Evolutionary conservation across 2,888 invertebrate species (phyloP), one percentile per base, ranked within the genome.

Genomic region (Mayetiola destructor): DNA sequence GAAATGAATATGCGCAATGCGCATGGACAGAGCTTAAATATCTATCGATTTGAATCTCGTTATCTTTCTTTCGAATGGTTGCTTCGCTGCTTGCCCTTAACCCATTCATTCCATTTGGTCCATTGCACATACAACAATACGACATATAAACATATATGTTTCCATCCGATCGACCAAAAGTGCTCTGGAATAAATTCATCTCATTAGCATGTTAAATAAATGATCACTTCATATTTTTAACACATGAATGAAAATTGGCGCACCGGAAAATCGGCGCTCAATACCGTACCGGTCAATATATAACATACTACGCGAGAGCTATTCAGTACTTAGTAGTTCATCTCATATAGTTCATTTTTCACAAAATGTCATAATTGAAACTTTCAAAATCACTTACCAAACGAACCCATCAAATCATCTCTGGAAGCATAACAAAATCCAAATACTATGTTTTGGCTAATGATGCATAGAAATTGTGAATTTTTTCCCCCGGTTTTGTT

Each of bases 131-230:
- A n/a, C n/a, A n/a, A n/a, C n/a, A n/a, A n/a, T n/a, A n/a, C n/a
- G n/a, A n/a, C n/a, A n/a, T n/a, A n/a, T 32, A 32, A 12, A 32
- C 37, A 37, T 37, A 37, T 16, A n/a, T 12, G 12, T 32, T 5
- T 16, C 12, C n/a, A 10, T 14, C 2, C 2, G 23, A 23, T 9
- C 8, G 23, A n/a, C n/a, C n/a, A n/a, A n/a, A 48, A 27, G 48
- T 48, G 48, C 48, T 23, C 48, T 20, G 27, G 8, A 27, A 48
- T 27, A 48, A 27, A 27, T 48, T 48, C 48, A 48, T 48, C 48
- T 48, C 27, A 27, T 48, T 48, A 48, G 48, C 48, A 16, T 48
- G 48, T 27, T 48, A 48, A 48, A 48, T 48, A 48, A 48, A 48
- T 48, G 27, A 12, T 12, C 3, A 12, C n/a, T n/a, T 12, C 27